phyloP scores from a whole-genome alignment of 2,888 invertebrate genomes.

The Muschampia plurimacula region DNA sequence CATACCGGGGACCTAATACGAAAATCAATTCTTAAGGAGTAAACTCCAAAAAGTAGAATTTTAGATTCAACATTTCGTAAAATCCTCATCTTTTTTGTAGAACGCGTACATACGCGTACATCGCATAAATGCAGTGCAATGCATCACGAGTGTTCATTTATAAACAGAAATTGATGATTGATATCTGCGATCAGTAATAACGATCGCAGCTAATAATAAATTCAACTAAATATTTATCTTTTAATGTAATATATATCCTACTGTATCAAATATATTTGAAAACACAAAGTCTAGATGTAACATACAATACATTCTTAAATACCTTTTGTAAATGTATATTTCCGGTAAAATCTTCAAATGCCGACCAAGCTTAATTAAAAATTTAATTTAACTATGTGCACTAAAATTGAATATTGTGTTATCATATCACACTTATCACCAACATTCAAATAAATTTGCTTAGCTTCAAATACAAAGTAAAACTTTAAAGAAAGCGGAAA shows the following conservation, averaged over 20 bases:
- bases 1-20: no score
- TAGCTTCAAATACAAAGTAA: neutral
- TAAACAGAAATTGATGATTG: conserved; percentile 2
- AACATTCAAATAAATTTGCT: no score
- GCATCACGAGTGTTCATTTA: neutral
- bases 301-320: no score
- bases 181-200: conserved; percentile 40
- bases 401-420: neutral
- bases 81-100: neutral
- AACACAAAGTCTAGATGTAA: neutral
- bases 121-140: neutral
- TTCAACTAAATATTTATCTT: conserved; percentile 53
- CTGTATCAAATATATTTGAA: neutral
- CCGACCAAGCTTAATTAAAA: no score
- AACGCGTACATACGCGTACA: no score
- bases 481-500: conserved; percentile 10
- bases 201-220: conserved; percentile 40
- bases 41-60: neutral
- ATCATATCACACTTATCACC: no score
- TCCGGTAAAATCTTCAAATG: no score
- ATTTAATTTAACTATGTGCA: no score
- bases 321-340: neutral
- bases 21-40: no score
- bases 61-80: neutral
- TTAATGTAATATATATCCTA: neutral